These are phyloP conservation scores for Mastomys coucha DNA, from an alignment of 2,113 vertebrate species.

Conservation along the genomic window DNA sequence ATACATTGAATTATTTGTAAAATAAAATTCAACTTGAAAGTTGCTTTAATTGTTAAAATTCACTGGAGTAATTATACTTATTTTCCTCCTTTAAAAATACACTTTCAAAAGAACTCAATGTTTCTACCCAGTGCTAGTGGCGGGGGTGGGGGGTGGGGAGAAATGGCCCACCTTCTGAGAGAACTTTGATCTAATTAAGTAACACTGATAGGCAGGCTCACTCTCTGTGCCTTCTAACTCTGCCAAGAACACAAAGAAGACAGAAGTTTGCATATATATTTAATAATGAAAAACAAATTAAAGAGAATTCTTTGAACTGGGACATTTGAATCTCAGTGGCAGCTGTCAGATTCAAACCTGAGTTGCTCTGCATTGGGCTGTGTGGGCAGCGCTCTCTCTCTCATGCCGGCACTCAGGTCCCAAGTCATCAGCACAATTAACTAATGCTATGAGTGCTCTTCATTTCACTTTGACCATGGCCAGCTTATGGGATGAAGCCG, in stretches of 20 bases:
- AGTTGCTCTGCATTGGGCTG: background rate
- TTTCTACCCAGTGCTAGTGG: background rate
- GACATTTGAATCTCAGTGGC: constrained; percentile 61
- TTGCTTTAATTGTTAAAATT: background rate
- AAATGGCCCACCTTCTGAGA: background rate
- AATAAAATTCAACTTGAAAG: constrained; percentile 8
- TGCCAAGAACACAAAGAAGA: background rate
- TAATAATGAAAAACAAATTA: constrained; percentile 71
- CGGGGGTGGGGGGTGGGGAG: background rate
- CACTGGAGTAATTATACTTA: background rate
- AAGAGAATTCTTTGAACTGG: constrained; percentile 8
- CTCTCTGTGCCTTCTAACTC: background rate
- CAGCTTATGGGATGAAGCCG: background rate
- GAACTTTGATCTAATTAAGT: constrained; percentile 11
- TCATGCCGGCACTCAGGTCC: background rate
- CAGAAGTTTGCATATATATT: constrained; percentile 41
- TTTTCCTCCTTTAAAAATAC: constrained; percentile 44
- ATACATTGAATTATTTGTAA: background rate
- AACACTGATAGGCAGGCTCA: background rate
- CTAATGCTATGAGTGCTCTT: fast-evolving
- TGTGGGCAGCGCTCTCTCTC: too few relatives aligned
- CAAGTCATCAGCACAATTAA: background rate
- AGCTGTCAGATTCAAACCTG: constrained; percentile 61
- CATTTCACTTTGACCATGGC: background rate
- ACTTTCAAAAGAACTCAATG: background rate